Evolutionary conservation across 2,797 vertebrate genomes (phyloP).

Genomic region (Schizopygopsis malacanthus): DNA sequence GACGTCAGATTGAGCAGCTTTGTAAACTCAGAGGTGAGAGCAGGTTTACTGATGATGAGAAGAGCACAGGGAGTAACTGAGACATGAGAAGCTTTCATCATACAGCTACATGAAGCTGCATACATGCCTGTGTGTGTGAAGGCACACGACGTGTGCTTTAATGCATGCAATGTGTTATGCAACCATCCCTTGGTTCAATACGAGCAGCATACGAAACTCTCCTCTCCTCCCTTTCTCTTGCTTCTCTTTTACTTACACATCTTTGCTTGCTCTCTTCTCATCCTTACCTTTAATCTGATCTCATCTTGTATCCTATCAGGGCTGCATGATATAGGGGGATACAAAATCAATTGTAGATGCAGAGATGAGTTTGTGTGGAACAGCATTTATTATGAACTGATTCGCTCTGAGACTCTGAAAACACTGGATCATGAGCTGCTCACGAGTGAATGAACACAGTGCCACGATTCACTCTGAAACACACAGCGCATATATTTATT

Average conservation of each 20-base stretch:
- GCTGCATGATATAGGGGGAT: not conserved
- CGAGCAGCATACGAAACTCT: not conserved
- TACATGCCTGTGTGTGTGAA: conserved; percentile 17
- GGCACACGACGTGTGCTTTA: not conserved
- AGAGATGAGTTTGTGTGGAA: not conserved
- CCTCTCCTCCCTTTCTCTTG: not conserved
- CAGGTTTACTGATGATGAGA: conserved; percentile 27
- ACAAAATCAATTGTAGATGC: not conserved
- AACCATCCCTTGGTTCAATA: conserved; percentile 1
- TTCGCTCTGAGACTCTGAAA: not conserved
- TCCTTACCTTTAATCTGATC: not conserved
- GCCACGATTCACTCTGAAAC: not conserved
- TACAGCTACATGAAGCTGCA: not conserved
- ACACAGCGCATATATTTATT: not conserved
- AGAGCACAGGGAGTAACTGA: conserved; percentile 2
- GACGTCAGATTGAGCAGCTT: not conserved
- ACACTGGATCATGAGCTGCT: not conserved
- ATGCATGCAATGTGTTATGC: conserved; percentile 6
- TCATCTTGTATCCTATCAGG: not conserved
- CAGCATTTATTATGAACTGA: not conserved
- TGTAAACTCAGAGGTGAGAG: conserved; percentile 29
- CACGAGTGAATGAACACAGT: not conserved
- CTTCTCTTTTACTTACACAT: too few relatives aligned
- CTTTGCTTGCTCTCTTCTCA: not conserved
- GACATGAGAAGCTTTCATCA: conserved; percentile 15